phyloP scores from a whole-genome alignment of 2,113 vertebrate genomes.

The Syrmaticus mikado region DNA sequence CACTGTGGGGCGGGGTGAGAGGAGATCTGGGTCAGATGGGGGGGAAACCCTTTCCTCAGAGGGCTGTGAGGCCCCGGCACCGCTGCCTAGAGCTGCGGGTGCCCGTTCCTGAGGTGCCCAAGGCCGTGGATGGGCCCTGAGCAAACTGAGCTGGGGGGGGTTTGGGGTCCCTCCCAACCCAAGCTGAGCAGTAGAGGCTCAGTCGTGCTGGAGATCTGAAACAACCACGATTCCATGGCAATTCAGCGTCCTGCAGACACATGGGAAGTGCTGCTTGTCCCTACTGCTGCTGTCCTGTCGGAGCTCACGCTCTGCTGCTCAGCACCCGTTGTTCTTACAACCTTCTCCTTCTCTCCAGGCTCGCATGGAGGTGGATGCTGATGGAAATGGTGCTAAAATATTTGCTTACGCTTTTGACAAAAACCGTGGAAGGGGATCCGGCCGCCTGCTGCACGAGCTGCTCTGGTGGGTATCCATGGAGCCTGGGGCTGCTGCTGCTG shows the following conservation, averaged over 20 bases:
- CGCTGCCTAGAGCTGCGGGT: neutral
- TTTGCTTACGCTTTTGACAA: constrained; percentile 98
- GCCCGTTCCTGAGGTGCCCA: neutral
- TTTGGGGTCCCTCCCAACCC: neutral
- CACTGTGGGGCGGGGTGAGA: no score
- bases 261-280: neutral
- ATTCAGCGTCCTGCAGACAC: neutral
- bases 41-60: neutral
- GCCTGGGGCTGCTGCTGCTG: neutral
- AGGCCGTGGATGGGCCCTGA: neutral
- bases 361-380: constrained; percentile 97
- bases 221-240: neutral
- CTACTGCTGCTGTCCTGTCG: rapidly evolving
- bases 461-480: constrained; percentile 87
- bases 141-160: no score
- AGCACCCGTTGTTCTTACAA: neutral
- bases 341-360: constrained; percentile 77
- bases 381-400: constrained; percentile 98
- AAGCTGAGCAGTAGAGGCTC: neutral
- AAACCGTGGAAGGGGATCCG: constrained; percentile 91
- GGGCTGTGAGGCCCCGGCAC: no score
- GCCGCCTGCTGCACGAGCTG: constrained; percentile 93
- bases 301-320: neutral
- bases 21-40: no score
- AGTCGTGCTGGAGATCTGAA: no score